Evolutionary conservation across 1,140 invertebrate species (phyloP).

Genomic region (Pteromalus puparum): DNA sequence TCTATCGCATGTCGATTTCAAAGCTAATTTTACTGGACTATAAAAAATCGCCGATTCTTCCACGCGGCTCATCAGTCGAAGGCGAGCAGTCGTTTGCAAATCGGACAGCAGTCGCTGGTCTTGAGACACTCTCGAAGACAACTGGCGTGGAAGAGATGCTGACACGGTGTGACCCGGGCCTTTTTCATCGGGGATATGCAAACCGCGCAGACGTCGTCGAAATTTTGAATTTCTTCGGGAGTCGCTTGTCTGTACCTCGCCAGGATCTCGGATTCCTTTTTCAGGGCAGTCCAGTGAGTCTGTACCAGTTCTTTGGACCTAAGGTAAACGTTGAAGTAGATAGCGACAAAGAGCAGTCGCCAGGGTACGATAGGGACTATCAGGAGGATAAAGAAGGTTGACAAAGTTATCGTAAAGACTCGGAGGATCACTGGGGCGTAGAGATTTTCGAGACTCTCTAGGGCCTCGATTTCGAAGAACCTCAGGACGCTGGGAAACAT

Average conservation of each 20-base stretch:
- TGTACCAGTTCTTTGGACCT: slow-evolving; percentile 78
- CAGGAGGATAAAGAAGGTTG: slow-evolving; percentile 75
- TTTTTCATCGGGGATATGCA: slow-evolving; percentile 82
- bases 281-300: slow-evolving; percentile 76
- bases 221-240: slow-evolving; percentile 78
- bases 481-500: slow-evolving; percentile 77
- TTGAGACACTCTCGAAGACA: slow-evolving; percentile 83
- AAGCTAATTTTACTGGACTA: too few species aligned
- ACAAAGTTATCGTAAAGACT: slow-evolving; percentile 76
- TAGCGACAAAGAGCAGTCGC: slow-evolving; percentile 77
- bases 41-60: background rate
- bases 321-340: slow-evolving; percentile 83
- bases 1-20: too few species aligned
- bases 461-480: slow-evolving; percentile 77
- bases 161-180: slow-evolving; percentile 84
- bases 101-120: slow-evolving; percentile 82
- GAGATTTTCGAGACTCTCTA: slow-evolving; percentile 82
- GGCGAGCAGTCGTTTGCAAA: slow-evolving; percentile 80
- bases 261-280: slow-evolving; percentile 78
- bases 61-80: slow-evolving; percentile 60
- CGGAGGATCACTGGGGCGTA: slow-evolving; percentile 81
- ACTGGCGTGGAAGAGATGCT: slow-evolving; percentile 86
- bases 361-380: slow-evolving; percentile 77
- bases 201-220: slow-evolving; percentile 86
- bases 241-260: slow-evolving; percentile 81